Evolutionary conservation across 1,140 invertebrate species (phyloP).

Genomic region (Pectinophora gossypiella): DNA sequence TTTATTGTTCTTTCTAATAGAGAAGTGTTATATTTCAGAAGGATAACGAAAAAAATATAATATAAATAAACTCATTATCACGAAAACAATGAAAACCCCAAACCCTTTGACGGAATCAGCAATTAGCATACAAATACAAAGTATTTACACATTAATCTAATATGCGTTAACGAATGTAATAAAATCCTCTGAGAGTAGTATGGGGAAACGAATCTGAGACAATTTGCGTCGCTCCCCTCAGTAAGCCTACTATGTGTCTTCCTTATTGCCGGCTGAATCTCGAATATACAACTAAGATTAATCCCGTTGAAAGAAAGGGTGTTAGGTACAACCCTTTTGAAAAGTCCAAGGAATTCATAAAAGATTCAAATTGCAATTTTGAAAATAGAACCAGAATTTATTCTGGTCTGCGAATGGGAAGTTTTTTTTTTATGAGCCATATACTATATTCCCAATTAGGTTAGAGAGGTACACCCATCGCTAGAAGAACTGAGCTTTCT

Average conservation of each 20-base stretch:
- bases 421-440: background rate
- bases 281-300: slow-evolving; percentile 74
- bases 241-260: slow-evolving; percentile 73
- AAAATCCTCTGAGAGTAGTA: slow-evolving; percentile 46
- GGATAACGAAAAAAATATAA: no score
- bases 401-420: background rate
- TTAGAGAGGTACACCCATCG: no score
- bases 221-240: slow-evolving; percentile 59
- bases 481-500: no score
- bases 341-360: slow-evolving; percentile 5
- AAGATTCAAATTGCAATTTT: background rate
- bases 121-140: slow-evolving; percentile 52
- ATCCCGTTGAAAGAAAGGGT: slow-evolving; percentile 71
- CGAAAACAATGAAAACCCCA: slow-evolving; percentile 48
- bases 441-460: no score
- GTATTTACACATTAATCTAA: slow-evolving; percentile 63
- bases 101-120: background rate
- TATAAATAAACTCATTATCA: no score
- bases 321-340: slow-evolving; percentile 40
- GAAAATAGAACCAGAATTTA: background rate
- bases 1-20: no score
- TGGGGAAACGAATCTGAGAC: slow-evolving; percentile 60
- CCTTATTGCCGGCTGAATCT: slow-evolving; percentile 71
- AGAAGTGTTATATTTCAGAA: no score
- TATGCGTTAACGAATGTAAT: slow-evolving; percentile 72